A percentile compares a stretch with the other conserved stretches of the same genome.
Evolutionary conservation across 2,797 vertebrate species (phyloP).

Genomic region (Parambassis ranga): DNA sequence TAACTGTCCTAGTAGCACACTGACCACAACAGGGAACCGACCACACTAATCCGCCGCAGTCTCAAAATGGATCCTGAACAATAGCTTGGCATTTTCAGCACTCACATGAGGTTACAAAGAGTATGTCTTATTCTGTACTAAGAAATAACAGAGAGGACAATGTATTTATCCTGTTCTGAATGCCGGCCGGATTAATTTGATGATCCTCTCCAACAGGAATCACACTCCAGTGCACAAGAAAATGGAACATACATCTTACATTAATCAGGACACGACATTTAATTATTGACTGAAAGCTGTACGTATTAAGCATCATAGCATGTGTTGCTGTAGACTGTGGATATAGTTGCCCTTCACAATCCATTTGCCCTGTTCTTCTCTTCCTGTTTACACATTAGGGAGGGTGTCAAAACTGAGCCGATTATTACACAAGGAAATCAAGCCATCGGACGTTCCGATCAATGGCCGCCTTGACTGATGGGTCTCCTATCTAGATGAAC

Average conservation of each 20-base stretch:
- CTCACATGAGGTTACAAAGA: conserved; percentile 40
- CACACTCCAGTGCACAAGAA: conserved; percentile 3
- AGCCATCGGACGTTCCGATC: conserved; percentile 72
- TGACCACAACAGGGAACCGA: conserved; percentile 69
- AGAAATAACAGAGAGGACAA: conserved; percentile 44
- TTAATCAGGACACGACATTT: conserved; percentile 21
- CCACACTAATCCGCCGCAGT: conserved; percentile 57
- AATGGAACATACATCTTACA: conserved; percentile 9
- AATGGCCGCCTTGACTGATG: conserved; percentile 78
- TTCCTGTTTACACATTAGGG: conserved; percentile 63
- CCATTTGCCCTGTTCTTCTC: conserved; percentile 60
- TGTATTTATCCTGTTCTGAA: conserved; percentile 37
- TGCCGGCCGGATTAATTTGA: conserved; percentile 27
- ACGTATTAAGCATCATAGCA: no score
- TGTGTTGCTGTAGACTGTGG: conserved; percentile 18
- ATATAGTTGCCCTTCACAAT: conserved; percentile 58
- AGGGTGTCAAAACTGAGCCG: conserved; percentile 70
- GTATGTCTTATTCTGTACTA: conserved; percentile 44
- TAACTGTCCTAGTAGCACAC: conserved; percentile 65
- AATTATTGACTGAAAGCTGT: no score
- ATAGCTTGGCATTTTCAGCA: conserved; percentile 67
- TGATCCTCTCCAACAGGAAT: conserved; percentile 16
- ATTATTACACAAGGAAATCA: conserved; percentile 80
- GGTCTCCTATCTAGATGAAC: conserved; percentile 75
- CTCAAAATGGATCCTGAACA: conserved; percentile 60